These are phyloP conservation scores for Minunthozetes semirufus DNA, from an alignment of 2,888 invertebrate species.

Conservation along the genomic window DNA sequence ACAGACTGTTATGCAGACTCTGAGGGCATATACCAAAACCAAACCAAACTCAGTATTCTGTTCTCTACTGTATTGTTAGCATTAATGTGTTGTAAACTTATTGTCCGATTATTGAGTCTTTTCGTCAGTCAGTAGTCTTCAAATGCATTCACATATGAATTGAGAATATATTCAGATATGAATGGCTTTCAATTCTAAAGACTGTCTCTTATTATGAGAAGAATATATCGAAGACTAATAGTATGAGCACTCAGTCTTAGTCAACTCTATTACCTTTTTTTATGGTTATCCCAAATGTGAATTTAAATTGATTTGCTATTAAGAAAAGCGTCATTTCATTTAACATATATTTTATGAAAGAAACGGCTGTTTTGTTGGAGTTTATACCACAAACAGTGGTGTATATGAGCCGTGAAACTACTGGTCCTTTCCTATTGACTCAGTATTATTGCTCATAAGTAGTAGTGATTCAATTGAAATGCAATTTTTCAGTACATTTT, in stretches of 20 bases:
- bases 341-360: too few relatives aligned
- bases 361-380: too few relatives aligned
- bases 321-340: too few relatives aligned
- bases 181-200: background rate
- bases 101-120: conserved; percentile 12
- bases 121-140: background rate
- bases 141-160: background rate
- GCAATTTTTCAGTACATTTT: background rate
- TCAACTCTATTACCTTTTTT: too few relatives aligned
- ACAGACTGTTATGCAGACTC: background rate
- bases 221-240: too few relatives aligned
- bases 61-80: background rate
- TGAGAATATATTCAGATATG: background rate
- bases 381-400: too few relatives aligned
- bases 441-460: background rate
- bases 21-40: too few relatives aligned
- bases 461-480: background rate
- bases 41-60: background rate
- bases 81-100: background rate
- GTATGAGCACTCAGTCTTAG: too few relatives aligned
- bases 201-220: background rate
- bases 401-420: too few relatives aligned
- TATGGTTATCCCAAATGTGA: too few relatives aligned
- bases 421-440: too few relatives aligned
- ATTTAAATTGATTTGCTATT: too few relatives aligned